Evolutionary conservation across 2,888 invertebrate species (phyloP).

Genomic region (Euplexia lucipara): DNA sequence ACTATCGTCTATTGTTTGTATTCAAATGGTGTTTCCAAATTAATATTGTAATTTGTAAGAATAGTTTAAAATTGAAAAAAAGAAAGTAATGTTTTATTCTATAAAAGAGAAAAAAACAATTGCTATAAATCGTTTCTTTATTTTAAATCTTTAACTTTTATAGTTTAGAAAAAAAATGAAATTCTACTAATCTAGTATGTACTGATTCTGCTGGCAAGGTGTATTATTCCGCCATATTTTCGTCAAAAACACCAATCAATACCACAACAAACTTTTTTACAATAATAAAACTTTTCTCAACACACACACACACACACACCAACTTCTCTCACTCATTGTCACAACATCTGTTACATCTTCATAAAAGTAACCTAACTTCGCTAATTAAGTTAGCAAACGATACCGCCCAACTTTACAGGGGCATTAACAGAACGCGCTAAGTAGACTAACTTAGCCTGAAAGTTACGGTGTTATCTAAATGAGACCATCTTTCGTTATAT

Average conservation of each 20-base stretch:
- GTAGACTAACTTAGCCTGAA: slow-evolving; percentile 85
- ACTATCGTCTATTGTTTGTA: neutral
- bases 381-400: slow-evolving; percentile 78
- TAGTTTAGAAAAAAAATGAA: too few relatives aligned
- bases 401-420: slow-evolving; percentile 71
- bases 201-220: too few relatives aligned
- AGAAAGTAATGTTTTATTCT: too few relatives aligned
- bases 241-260: neutral
- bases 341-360: slow-evolving; percentile 66
- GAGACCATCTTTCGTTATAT: slow-evolving; percentile 92
- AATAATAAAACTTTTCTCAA: neutral
- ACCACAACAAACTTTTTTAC: slow-evolving; percentile 1
- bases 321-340: slow-evolving; percentile 47
- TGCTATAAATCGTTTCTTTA: too few relatives aligned
- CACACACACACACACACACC: slow-evolving; percentile 18
- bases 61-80: too few relatives aligned
- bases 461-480: slow-evolving; percentile 91
- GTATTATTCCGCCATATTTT: too few relatives aligned
- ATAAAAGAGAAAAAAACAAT: too few relatives aligned
- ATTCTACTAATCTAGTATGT: too few relatives aligned
- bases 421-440: slow-evolving; percentile 83
- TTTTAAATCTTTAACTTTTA: too few relatives aligned
- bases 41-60: too few relatives aligned
- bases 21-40: too few relatives aligned
- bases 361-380: slow-evolving; percentile 75